Percentiles rank a stretch among this genome's conserved stretches.
Evolutionary conservation across 2,797 vertebrate genomes (phyloP).

Genomic region (Bradypus variegatus): DNA sequence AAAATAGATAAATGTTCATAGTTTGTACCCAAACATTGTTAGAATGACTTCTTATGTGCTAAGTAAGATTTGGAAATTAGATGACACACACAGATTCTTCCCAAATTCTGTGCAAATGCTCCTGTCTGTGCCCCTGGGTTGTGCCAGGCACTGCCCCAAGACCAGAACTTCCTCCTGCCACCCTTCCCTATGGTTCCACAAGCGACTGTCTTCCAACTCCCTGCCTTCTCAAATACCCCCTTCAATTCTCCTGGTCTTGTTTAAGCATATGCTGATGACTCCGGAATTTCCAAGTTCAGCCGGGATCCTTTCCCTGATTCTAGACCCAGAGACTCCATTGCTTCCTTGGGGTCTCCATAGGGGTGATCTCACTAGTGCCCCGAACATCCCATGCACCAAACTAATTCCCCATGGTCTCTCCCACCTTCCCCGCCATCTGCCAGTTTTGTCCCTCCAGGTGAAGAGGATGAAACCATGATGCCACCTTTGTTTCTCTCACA

Average conservation of each 20-base stretch:
- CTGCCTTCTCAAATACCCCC: background rate
- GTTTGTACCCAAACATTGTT: background rate
- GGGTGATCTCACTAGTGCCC: background rate
- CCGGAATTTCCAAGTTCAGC: background rate
- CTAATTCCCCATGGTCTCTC: background rate
- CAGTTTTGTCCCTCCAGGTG: background rate
- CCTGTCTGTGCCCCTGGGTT: background rate
- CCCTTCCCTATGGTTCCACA: background rate
- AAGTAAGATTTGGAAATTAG: background rate
- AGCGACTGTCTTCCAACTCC: background rate
- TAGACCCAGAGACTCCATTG: background rate
- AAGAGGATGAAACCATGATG: background rate
- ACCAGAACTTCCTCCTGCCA: background rate
- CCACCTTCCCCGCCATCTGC: background rate
- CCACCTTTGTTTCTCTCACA: background rate
- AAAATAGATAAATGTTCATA: slow-evolving; percentile 10
- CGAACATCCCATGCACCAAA: background rate
- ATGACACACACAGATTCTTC: background rate
- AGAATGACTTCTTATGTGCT: background rate
- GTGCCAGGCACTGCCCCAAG: background rate
- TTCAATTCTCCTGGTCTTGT: background rate
- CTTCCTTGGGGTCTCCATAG: background rate
- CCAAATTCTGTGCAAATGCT: background rate
- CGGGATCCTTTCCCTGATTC: background rate
- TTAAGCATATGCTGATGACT: background rate